Evolutionary conservation across 2,888 invertebrate species (phyloP), one percentile per base, ranked within the genome.

Genomic region (Polydrusus cervinus): DNA sequence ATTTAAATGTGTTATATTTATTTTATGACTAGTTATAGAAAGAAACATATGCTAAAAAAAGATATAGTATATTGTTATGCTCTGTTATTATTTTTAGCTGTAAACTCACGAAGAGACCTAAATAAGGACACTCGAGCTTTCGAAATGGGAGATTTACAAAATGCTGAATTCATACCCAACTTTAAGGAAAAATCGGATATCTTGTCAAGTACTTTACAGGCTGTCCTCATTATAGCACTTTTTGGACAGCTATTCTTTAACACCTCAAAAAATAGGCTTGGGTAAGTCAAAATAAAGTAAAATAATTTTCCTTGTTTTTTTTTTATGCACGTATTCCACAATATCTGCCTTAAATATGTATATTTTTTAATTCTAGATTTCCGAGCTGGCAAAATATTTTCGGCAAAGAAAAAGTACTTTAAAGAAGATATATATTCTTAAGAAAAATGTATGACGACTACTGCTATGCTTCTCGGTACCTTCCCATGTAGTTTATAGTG

Each of bases 391-490:
- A 30, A 55, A 16, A 11, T 8, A 3, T 43, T 3, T 55, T 62
- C n/a, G n/a, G 38, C 8, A 72, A 72, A 64, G 64, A 55, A 38
- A 65, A 66, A 66, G 25, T 57, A 47, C 57, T 57, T 66, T 72
- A 66, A 66, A 60, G 3, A 13, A 16, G n/a, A 16, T 0, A 40
- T 20, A 13, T 34, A 38, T 68, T 38, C 47, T 14, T 9, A 9
- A 34, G 14, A 11, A 7, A 25, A 38, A 25, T 30, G 8, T 57
- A 66, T 57, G 71, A 72, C 71, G 66, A 72, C 65, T 51, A 30
- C 64, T 65, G 71, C 71, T 66, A 64, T 47, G 71, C 66, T 72
- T 72, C 71, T 65, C 20, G 71, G 71, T 72, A 72, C 71, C 71
- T 66, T 49, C 45, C 9, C 45, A 14, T 45, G 55, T 71, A 71